Evolutionary conservation across 1,140 invertebrate genomes (phyloP).

Genomic region (Steinernema khuongi): DNA sequence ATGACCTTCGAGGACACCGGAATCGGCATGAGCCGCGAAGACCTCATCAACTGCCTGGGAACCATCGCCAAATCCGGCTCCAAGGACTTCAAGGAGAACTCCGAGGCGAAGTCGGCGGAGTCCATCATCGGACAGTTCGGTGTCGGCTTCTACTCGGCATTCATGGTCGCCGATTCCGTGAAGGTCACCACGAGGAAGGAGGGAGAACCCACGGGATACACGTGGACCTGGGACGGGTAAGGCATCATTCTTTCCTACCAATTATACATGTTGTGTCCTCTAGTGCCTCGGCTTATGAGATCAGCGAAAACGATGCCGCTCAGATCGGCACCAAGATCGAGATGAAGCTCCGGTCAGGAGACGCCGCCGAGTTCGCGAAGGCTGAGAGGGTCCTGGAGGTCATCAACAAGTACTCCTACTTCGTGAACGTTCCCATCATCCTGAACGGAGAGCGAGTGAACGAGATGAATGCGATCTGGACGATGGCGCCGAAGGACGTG

Average conservation of each 20-base stretch:
- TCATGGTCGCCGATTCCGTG: conserved; percentile 90
- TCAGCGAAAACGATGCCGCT: conserved; percentile 75
- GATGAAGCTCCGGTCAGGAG: conserved; percentile 76
- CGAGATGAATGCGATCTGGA: conserved; percentile 82
- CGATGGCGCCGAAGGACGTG: conserved; percentile 81
- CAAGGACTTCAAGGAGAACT: conserved; percentile 66
- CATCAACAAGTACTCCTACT: conserved; percentile 93
- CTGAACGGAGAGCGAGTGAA: conserved; percentile 81
- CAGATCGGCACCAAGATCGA: conserved; percentile 86
- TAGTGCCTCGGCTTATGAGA: conserved; percentile 79
- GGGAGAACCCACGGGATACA: conserved; percentile 67
- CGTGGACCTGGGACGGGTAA: conserved; percentile 84
- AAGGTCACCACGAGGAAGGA: conserved; percentile 76
- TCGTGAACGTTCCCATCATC: conserved; percentile 83
- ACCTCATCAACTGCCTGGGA: conserved; percentile 81
- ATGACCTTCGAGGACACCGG: conserved; percentile 60
- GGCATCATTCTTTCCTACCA: conserved; percentile 14
- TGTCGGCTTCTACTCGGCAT: conserved; percentile 93
- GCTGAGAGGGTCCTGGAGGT: conserved; percentile 76
- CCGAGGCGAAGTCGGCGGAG: conserved; percentile 60
- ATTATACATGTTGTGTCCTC: conserved; percentile 42
- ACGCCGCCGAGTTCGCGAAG: conserved; percentile 77
- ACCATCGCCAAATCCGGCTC: conserved; percentile 91
- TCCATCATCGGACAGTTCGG: conserved; percentile 94
- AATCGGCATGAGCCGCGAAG: conserved; percentile 86